Percentiles rank a stretch among this genome's conserved stretches.
phyloP scores from a whole-genome alignment of 2,888 invertebrate species.

The Leucophenga montana region DNA sequence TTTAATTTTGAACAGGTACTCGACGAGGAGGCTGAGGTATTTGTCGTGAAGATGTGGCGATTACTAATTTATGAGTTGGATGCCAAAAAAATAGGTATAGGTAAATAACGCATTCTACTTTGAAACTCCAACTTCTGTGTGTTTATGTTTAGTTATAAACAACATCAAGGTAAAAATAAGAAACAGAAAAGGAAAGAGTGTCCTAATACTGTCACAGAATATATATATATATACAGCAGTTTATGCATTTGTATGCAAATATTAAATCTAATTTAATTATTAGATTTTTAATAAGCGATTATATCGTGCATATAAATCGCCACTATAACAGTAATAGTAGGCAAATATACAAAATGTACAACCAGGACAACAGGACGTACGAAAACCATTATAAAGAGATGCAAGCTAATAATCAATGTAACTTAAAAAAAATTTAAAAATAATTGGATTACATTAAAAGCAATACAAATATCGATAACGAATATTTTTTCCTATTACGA shows the following conservation, averaged over 20 bases:
- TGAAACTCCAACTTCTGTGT: not conserved
- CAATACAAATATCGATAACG: too few species aligned
- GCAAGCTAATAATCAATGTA: too few species aligned
- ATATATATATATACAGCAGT: slow-evolving; percentile 46
- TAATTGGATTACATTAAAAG: too few species aligned
- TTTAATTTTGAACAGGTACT: slow-evolving; percentile 81
- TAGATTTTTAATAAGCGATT: too few species aligned
- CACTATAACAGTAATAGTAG: slow-evolving; percentile 27
- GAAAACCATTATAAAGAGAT: too few species aligned
- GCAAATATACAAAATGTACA: slow-evolving; percentile 4
- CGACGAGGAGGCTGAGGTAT: slow-evolving; percentile 99
- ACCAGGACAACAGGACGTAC: too few species aligned
- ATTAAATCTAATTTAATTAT: too few species aligned
- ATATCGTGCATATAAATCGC: too few species aligned
- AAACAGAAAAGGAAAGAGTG: slow-evolving; percentile 9
- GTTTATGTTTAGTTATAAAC: slow-evolving; percentile 22
- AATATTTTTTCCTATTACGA: too few species aligned
- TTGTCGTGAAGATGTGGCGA: slow-evolving; percentile 99
- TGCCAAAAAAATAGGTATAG: slow-evolving; percentile 95
- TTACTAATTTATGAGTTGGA: slow-evolving; percentile 99
- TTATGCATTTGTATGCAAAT: slow-evolving; percentile 28
- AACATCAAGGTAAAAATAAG: slow-evolving; percentile 36
- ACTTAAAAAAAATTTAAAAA: too few species aligned
- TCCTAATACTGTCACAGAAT: slow-evolving; percentile 1
- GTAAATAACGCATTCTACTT: slow-evolving; percentile 75